These are phyloP conservation scores for Copidosoma aretas DNA, from an alignment of 2,888 invertebrate species.

Conservation along the genomic window DNA sequence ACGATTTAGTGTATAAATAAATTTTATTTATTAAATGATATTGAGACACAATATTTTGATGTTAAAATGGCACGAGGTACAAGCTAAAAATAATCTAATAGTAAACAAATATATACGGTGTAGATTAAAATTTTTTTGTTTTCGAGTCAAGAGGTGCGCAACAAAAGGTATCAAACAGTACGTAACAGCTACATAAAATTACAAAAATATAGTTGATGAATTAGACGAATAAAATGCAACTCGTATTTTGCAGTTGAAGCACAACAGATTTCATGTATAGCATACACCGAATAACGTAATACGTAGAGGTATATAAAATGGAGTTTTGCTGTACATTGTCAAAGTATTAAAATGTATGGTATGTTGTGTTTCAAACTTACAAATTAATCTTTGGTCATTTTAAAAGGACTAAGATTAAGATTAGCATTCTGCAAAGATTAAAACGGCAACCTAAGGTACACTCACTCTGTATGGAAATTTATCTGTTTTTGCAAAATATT, in stretches of 20 bases:
- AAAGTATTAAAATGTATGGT: background rate
- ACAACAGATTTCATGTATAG: background rate
- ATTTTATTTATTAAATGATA: background rate
- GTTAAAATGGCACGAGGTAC: background rate
- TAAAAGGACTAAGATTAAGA: constrained; percentile 12
- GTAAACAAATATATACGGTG: background rate
- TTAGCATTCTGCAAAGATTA: background rate
- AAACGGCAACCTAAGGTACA: background rate
- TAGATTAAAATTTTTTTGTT: background rate
- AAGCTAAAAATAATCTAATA: background rate
- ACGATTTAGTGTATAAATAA: background rate
- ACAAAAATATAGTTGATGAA: background rate
- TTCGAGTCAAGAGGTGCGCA: background rate
- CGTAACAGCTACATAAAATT: background rate
- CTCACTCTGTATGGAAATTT: background rate
- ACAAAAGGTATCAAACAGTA: background rate
- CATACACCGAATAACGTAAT: background rate
- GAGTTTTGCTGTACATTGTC: background rate
- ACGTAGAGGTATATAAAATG: background rate
- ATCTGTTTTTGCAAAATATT: background rate
- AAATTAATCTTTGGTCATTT: constrained; percentile 12
- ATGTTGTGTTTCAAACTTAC: background rate
- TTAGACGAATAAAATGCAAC: background rate
- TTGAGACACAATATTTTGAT: background rate
- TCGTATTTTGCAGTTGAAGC: background rate